Conservation (phyloP, 1,140 invertebrate species). For the Hypsibius dujardini region DNA sequence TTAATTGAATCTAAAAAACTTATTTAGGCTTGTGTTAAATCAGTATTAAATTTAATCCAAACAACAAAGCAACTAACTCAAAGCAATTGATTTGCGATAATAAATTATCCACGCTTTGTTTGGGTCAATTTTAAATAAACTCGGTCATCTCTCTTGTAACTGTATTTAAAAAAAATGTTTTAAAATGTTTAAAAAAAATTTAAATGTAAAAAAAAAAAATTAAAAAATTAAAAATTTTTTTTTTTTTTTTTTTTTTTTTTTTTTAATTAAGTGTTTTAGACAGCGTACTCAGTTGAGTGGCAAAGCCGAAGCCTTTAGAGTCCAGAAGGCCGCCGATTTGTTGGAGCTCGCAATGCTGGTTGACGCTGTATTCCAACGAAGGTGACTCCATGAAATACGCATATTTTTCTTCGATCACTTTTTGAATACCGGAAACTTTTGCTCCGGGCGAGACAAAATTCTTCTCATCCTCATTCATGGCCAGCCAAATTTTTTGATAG, state of each 20-base stretch:
- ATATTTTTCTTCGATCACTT: slow-evolving; percentile 55
- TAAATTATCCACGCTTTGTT: too few relatives aligned
- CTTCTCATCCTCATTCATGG: slow-evolving; percentile 41
- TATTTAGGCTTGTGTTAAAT: too few relatives aligned
- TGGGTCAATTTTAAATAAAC: too few relatives aligned
- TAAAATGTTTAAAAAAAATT: too few relatives aligned
- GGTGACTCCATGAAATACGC: slow-evolving; percentile 72
- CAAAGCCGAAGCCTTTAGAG: slow-evolving; percentile 62
- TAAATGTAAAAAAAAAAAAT: too few relatives aligned
- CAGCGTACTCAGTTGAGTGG: slow-evolving; percentile 49
- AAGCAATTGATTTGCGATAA: too few relatives aligned
- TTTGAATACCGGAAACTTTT: slow-evolving; percentile 51
- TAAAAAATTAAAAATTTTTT: not conserved
- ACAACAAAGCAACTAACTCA: too few relatives aligned
- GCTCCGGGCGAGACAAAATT: slow-evolving; percentile 57
- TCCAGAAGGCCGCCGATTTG: slow-evolving; percentile 59
- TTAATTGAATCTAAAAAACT: too few relatives aligned
- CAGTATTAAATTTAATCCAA: too few relatives aligned
- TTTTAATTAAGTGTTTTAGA: not conserved
- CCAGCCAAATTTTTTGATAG: slow-evolving; percentile 77
- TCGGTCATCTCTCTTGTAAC: too few relatives aligned
- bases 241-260: not conserved
- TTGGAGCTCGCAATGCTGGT: slow-evolving; percentile 53
- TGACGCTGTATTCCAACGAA: slow-evolving; percentile 54
- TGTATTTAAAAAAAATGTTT: too few relatives aligned